phyloP scores from a whole-genome alignment of 1,140 invertebrate genomes.

The Trachelipus rathkii region DNA sequence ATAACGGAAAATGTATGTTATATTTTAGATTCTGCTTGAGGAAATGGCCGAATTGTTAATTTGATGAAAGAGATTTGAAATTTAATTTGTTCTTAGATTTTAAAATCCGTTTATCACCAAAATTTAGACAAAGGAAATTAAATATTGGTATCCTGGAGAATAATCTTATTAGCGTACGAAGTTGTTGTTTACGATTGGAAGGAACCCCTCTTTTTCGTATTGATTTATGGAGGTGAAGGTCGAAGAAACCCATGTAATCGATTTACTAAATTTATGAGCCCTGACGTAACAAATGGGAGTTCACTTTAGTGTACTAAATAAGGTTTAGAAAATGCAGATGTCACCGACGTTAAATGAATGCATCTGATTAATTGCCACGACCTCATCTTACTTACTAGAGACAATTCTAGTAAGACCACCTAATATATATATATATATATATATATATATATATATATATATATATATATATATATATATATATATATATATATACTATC shows the following conservation, averaged over 20 bases:
- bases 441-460: no score
- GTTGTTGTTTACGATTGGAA: constrained; percentile 1
- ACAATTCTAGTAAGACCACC: neutral
- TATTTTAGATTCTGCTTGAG: no score
- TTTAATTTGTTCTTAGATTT: no score
- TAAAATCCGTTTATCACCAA: no score
- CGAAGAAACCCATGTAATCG: constrained; percentile 7
- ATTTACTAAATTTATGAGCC: constrained; percentile 6
- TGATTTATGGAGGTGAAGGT: neutral
- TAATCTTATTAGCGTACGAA: constrained; percentile 5
- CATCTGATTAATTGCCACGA: neutral
- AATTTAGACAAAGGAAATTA: no score
- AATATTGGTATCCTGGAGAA: neutral
- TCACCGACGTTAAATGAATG: constrained; percentile 10
- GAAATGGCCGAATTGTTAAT: no score
- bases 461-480: no score
- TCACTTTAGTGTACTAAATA: constrained; percentile 7
- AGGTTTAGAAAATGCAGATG: constrained; percentile 7
- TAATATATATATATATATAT: no score
- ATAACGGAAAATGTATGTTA: no score
- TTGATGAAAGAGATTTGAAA: no score
- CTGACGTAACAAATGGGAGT: constrained; percentile 8
- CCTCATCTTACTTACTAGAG: neutral
- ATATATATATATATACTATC: no score
- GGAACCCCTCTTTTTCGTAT: neutral